Evolutionary conservation across 2,888 invertebrate genomes (phyloP).

Genomic region (Diarsia brunnea): DNA sequence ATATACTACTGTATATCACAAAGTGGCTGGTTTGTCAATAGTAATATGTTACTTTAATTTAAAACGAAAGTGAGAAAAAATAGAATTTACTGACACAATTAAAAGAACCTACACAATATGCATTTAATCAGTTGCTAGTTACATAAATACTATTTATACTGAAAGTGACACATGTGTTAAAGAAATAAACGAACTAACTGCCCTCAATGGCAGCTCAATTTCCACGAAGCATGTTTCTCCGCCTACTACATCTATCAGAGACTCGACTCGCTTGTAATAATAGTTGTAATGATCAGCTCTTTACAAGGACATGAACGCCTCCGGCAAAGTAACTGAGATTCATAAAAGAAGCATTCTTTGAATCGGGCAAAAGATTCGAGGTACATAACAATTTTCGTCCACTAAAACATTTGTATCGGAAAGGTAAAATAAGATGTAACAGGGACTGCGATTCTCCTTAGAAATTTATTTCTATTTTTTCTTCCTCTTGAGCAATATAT

Average conservation of each 20-base stretch:
- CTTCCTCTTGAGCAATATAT: too few species aligned
- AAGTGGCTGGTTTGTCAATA: background rate
- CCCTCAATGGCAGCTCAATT: conserved; percentile 15
- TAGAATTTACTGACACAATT: too few species aligned
- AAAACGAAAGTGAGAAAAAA: background rate
- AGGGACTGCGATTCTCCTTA: too few species aligned
- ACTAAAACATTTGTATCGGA: background rate
- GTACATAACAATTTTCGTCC: background rate
- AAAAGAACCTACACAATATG: too few species aligned
- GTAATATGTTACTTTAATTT: background rate
- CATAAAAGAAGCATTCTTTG: conserved; percentile 20
- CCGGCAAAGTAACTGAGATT: conserved; percentile 1
- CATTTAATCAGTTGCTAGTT: too few species aligned
- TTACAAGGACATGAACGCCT: conserved; percentile 32
- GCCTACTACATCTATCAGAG: conserved; percentile 47
- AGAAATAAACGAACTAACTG: background rate
- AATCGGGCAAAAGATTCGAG: background rate
- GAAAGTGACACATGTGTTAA: conserved; percentile 19
- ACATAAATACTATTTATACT: too few species aligned
- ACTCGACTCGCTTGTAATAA: conserved; percentile 37
- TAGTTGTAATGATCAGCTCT: conserved; percentile 38
- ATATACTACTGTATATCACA: background rate
- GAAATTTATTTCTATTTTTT: too few species aligned
- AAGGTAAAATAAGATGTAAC: too few species aligned
- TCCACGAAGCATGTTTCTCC: conserved; percentile 42